These are phyloP conservation scores for Semotilus atromaculatus DNA, from an alignment of 2,797 vertebrate genomes.

Conservation along the genomic window DNA sequence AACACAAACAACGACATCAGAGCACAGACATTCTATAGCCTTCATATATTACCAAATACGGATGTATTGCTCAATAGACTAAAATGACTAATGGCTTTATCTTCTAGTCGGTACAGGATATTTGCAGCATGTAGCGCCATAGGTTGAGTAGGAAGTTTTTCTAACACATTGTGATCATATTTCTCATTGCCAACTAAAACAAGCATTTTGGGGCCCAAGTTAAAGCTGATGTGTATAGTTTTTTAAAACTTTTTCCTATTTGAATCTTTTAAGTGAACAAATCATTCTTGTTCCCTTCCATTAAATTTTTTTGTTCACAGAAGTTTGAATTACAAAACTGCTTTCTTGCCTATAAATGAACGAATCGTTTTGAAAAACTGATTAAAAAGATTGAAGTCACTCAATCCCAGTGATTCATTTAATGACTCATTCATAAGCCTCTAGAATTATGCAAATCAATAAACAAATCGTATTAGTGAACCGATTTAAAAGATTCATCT, in stretches of 20 bases:
- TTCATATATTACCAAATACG: constrained; percentile 49
- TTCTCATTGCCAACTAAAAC: constrained; percentile 33
- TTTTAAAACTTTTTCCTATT: not conserved
- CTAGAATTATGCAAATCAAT: not conserved
- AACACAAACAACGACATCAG: constrained; percentile 48
- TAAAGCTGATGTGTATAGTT: not conserved
- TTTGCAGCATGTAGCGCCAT: constrained; percentile 23
- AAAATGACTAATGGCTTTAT: constrained; percentile 18
- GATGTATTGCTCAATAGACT: constrained; percentile 24
- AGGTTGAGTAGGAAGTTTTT: constrained; percentile 24
- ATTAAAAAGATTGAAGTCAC: not conserved
- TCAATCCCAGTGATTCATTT: not conserved
- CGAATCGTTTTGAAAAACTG: not conserved
- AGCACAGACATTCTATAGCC: constrained; percentile 35
- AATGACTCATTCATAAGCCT: not conserved
- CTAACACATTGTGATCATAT: constrained; percentile 36
- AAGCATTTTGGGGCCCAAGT: constrained; percentile 19
- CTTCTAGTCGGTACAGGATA: not conserved
- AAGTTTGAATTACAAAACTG: not conserved
- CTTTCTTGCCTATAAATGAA: not conserved
- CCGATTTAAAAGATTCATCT: not conserved
- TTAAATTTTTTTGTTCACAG: not conserved
- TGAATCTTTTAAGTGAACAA: not conserved
- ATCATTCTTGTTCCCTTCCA: not conserved
- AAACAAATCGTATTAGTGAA: not conserved